Conservation (phyloP, 2,113 vertebrate genomes). For the Ciconia stormi region DNA sequence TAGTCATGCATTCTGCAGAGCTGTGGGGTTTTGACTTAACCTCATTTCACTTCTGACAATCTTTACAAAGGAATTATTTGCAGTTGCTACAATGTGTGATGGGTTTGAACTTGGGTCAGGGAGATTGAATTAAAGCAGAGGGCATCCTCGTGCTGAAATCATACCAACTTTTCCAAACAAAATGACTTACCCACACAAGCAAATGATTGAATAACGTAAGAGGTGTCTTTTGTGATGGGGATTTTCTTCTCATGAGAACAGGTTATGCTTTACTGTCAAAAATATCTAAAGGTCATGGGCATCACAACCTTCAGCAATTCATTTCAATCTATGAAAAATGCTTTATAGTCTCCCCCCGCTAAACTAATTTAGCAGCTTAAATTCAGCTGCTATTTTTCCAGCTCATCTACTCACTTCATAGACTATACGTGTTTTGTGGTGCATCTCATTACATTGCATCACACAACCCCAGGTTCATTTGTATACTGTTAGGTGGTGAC, state of each 20-base stretch:
- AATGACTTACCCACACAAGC: background rate
- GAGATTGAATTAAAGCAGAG: constrained; percentile 59
- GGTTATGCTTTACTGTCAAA: constrained; percentile 8
- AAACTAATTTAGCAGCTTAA: background rate
- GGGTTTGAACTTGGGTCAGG: constrained; percentile 64
- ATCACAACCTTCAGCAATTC: background rate
- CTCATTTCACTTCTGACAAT: constrained; percentile 61
- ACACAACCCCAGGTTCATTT: background rate
- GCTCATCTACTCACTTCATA: background rate
- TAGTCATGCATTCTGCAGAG: constrained; percentile 7
- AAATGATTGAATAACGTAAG: constrained; percentile 16
- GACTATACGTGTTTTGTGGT: background rate
- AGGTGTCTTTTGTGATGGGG: background rate
- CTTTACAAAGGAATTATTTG: constrained; percentile 67
- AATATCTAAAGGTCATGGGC: constrained; percentile 30
- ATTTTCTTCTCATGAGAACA: constrained; percentile 18
- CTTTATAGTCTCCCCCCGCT: background rate
- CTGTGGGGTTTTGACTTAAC: constrained; percentile 24
- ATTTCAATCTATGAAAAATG: constrained; percentile 1
- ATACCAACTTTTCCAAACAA: constrained; percentile 32
- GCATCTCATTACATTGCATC: background rate
- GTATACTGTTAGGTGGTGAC: background rate
- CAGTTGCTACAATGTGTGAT: constrained; percentile 43
- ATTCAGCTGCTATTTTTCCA: background rate
- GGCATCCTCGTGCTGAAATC: background rate